These are phyloP conservation scores for Scalopus aquaticus DNA, from an alignment of 2,113 vertebrate genomes.

Conservation along the genomic window DNA sequence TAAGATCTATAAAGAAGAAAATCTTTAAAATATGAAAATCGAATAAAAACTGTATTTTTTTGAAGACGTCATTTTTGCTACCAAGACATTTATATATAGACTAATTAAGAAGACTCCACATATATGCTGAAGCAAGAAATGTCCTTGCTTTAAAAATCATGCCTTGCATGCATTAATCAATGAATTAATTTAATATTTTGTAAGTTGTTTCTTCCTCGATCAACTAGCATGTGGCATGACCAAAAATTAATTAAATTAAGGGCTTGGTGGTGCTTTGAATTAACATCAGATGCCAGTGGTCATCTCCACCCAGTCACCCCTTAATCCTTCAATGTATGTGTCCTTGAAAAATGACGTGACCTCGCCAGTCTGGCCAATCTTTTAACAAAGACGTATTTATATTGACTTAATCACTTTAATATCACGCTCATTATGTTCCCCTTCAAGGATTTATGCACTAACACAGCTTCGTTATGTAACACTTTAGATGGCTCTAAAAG, in stretches of 20 bases:
- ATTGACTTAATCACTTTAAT: background rate
- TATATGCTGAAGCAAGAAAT: conserved; percentile 22
- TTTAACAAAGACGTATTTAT: background rate
- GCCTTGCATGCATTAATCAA: conserved; percentile 1
- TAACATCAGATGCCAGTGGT: conserved; percentile 28
- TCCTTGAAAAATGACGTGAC: background rate
- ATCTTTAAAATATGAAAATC: background rate
- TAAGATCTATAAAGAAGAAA: background rate
- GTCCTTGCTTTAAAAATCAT: background rate
- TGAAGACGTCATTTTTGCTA: background rate
- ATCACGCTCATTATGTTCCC: background rate
- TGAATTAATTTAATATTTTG: background rate
- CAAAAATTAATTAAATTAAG: background rate
- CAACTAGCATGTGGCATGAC: background rate
- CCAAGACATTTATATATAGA: background rate
- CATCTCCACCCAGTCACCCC: background rate
- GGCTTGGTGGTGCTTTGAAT: background rate
- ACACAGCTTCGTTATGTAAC: background rate
- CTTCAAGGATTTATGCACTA: background rate
- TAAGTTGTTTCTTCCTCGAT: background rate
- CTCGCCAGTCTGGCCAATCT: background rate
- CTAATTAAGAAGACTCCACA: conserved; percentile 6
- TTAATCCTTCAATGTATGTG: background rate
- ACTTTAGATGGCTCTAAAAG: background rate
- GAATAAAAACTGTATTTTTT: background rate